Evolutionary conservation across 2,113 vertebrate genomes (phyloP), one percentile per base, ranked within the genome.

Genomic region (Pontoporia blainvillei): DNA sequence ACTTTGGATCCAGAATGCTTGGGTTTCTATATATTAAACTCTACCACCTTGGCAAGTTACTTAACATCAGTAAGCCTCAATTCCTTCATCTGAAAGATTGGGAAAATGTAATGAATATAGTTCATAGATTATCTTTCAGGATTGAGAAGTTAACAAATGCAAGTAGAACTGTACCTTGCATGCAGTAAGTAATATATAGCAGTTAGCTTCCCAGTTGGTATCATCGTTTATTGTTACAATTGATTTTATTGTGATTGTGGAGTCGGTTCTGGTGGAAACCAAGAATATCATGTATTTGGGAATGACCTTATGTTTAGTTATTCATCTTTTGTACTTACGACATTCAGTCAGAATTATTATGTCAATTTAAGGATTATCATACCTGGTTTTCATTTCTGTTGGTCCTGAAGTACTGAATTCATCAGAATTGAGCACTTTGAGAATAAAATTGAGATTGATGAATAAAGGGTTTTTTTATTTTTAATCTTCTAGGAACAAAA

Each of bases 251-350:
- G 18, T 39, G 29, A 61, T 64, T 93, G 4, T 87, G 44, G 25
- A 83, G 29, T 87, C 75, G 52, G 59, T 86, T 82, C 21, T 36
- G 18, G 27, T 90, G 34, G 57, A 67, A 86, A 81, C 66, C 66
- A 82, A 76, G 67, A 87, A 90, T 71, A 71, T 25, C 62, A 39
- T 61, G 29, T 76, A 14, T 87, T 86, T 83, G 11, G 36, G 36
- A 90, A 83, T 86, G 21, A 27, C 25, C 44, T 86, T 95, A 18
- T 69, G 18, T 89, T 92, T 52, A 62, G 4, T 81, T 64, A 52
- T 90, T 96, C 27, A n/a, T 62, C 36, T 83, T 97, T 91, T 91
- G 17, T 88, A 39, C 39, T 71, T 83, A 21, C n/a, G 57, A 59
- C 85, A 64, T 92, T 92, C 46, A 78, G 5, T 27, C n/a, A 57